These are phyloP conservation scores for Daphoenositta chrysoptera DNA, from an alignment of 2,113 vertebrate species.

Conservation along the genomic window DNA sequence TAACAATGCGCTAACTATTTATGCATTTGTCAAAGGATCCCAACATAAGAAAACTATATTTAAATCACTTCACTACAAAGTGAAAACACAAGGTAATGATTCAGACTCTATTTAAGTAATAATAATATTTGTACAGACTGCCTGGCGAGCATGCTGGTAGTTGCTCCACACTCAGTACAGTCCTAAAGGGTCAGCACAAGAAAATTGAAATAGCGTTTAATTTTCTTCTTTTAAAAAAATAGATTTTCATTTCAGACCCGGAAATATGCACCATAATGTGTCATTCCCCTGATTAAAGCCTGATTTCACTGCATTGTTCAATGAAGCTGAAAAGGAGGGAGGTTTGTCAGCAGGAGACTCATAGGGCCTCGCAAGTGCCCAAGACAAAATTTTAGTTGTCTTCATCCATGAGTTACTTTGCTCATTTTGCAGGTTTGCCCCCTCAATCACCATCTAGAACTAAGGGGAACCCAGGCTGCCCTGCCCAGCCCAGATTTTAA, in stretches of 20 bases:
- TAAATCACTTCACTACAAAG: slow-evolving; percentile 52
- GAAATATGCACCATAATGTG: neutral
- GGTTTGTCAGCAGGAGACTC: neutral
- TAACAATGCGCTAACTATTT: slow-evolving; percentile 69
- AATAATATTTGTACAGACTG: slow-evolving; percentile 63
- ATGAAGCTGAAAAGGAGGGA: neutral
- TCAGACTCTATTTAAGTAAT: slow-evolving; percentile 65
- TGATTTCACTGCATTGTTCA: neutral
- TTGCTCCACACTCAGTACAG: neutral
- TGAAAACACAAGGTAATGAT: slow-evolving; percentile 64
- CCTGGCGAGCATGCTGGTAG: neutral
- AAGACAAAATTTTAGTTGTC: neutral
- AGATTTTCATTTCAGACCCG: neutral
- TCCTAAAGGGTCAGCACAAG: slow-evolving; percentile 5
- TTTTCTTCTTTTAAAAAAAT: slow-evolving; percentile 12
- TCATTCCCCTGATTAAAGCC: neutral
- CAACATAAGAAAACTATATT: slow-evolving; percentile 59
- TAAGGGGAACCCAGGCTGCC: neutral
- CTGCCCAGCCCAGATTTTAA: neutral
- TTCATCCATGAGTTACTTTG: neutral
- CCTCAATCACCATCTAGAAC: neutral
- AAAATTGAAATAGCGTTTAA: slow-evolving; percentile 4
- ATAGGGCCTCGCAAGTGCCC: neutral
- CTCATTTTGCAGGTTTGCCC: neutral
- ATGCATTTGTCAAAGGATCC: slow-evolving; percentile 57